A percentile compares a stretch with the other conserved stretches of the same genome.
Evolutionary conservation across 23 tunicate species (phyloP).

Genomic region (Halocynthia roretzi): DNA sequence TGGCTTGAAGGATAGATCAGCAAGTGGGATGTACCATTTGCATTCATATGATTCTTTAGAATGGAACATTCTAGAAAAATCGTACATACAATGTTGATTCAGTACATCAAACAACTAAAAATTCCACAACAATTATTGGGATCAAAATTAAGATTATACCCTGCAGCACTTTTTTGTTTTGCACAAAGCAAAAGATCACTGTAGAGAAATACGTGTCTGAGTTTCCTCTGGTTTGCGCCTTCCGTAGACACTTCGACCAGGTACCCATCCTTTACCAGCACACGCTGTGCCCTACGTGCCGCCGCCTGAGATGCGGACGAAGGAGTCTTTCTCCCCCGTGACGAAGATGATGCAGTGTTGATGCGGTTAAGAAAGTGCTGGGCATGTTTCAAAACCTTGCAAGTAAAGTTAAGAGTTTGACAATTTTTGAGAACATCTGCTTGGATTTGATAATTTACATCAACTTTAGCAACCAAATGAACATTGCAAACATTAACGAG

Average conservation of each 20-base stretch:
- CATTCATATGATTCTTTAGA: slow-evolving; percentile 75
- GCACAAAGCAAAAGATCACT: slow-evolving; percentile 82
- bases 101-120: background rate
- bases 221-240: slow-evolving; percentile 37
- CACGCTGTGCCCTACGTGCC: slow-evolving; percentile 67
- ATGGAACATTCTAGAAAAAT: slow-evolving; percentile 61
- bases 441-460: too few species aligned
- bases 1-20: slow-evolving; percentile 83
- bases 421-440: too few species aligned
- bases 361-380: slow-evolving; percentile 75
- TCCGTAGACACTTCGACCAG: slow-evolving; percentile 62
- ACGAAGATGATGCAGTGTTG: slow-evolving; percentile 62
- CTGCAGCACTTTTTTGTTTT: slow-evolving; percentile 83
- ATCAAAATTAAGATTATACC: slow-evolving; percentile 23
- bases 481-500: too few species aligned
- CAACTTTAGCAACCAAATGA: too few species aligned
- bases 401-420: background rate
- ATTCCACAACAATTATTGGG: background rate
- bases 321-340: slow-evolving; percentile 54
- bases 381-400: slow-evolving; percentile 73
- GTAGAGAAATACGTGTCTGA: slow-evolving; percentile 81
- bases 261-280: slow-evolving; percentile 83
- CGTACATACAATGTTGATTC: slow-evolving; percentile 1
- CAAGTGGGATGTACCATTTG: slow-evolving; percentile 93
- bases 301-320: slow-evolving; percentile 75